These are phyloP conservation scores for Micrasema longulum DNA, from an alignment of 1,140 invertebrate species.

Conservation along the genomic window DNA sequence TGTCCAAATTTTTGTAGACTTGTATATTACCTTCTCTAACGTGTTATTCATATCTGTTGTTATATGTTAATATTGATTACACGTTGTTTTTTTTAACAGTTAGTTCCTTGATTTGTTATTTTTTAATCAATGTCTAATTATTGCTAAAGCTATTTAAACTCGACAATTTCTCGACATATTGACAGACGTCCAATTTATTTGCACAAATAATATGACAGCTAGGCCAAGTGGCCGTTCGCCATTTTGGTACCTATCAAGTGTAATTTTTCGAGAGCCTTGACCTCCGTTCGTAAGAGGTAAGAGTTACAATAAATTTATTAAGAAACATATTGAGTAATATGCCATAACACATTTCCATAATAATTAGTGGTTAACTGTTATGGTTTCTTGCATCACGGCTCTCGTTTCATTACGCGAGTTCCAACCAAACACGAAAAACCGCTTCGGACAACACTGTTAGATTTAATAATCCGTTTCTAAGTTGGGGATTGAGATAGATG, in stretches of 20 bases:
- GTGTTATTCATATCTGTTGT: too few species aligned
- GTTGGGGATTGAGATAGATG: too few species aligned
- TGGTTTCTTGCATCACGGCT: constrained; percentile 16
- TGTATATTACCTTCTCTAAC: too few species aligned
- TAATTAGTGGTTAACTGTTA: constrained; percentile 29
- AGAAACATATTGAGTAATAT: not conserved
- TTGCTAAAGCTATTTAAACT: not conserved
- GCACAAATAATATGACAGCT: not conserved
- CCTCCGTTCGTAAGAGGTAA: not conserved
- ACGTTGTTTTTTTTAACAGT: too few species aligned
- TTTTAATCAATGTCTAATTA: not conserved
- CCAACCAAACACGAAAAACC: constrained; percentile 7
- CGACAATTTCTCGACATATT: not conserved
- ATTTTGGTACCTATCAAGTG: not conserved
- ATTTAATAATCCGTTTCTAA: too few species aligned
- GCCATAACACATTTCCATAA: constrained; percentile 1
- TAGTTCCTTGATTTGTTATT: not conserved
- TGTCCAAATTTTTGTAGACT: too few species aligned
- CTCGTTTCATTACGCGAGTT: constrained; percentile 17
- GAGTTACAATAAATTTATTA: too few species aligned
- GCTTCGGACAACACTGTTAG: not conserved
- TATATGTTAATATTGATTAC: too few species aligned
- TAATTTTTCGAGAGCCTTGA: not conserved
- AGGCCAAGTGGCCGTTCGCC: not conserved
- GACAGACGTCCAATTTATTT: not conserved